Conservation (phyloP, 2,113 vertebrate species). For the Ageneiosus marmoratus region DNA sequence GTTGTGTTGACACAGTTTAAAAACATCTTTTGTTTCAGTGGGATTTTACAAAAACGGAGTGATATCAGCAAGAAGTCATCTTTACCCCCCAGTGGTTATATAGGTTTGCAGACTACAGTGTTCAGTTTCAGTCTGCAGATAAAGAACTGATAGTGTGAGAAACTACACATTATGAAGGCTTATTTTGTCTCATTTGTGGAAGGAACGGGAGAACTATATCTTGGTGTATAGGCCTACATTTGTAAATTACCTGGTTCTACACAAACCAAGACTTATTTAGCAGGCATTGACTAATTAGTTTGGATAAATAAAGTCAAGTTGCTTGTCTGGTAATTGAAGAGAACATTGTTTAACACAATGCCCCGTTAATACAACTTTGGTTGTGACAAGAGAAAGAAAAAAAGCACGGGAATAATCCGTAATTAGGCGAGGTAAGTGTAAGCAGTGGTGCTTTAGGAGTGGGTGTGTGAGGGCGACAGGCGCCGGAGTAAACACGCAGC, state of each 20-base stretch:
- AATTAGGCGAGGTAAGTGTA: constrained; percentile 71
- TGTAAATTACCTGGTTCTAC: constrained; percentile 2
- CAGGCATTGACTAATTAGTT: constrained; percentile 73
- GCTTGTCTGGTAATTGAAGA: constrained; percentile 77
- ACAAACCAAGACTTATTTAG: constrained; percentile 65
- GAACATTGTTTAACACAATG: constrained; percentile 76
- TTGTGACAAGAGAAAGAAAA: constrained; percentile 72
- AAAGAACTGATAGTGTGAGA: constrained; percentile 41
- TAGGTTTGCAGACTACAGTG: constrained; percentile 43
- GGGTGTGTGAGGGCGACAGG: constrained; percentile 77
- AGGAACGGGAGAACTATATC: constrained; percentile 4
- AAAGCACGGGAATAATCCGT: constrained; percentile 66
- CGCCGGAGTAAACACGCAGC: constrained; percentile 66
- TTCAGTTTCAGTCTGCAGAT: constrained; percentile 46
- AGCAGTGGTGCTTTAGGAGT: constrained; percentile 59
- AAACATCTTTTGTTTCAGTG: not conserved
- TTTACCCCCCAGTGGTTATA: constrained; percentile 39
- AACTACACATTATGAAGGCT: constrained; percentile 35
- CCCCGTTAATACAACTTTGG: constrained; percentile 71
- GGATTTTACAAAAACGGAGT: constrained; percentile 26
- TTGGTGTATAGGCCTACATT: not conserved
- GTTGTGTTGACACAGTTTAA: not conserved
- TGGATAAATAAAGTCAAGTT: constrained; percentile 76
- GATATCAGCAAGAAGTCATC: constrained; percentile 44
- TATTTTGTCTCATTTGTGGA: constrained; percentile 20